phyloP scores from a whole-genome alignment of 2,113 vertebrate species.

The Kobus ellipsiprymnus region DNA sequence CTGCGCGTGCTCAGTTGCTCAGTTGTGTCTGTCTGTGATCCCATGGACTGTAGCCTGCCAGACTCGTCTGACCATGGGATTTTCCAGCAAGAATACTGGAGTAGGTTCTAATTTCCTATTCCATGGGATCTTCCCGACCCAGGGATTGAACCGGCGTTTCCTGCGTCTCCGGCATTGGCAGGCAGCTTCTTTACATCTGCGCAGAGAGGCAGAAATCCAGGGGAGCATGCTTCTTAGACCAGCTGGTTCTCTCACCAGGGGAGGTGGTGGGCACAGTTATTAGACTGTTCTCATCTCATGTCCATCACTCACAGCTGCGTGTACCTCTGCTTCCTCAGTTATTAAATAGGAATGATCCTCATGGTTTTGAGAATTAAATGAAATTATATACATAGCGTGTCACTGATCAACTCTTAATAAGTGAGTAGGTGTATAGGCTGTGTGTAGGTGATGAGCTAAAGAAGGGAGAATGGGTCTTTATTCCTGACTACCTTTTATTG shows the following conservation, averaged over 20 bases:
- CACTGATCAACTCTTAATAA: background rate
- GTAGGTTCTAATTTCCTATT: background rate
- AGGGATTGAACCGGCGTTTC: background rate
- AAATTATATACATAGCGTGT: background rate
- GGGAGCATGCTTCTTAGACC: background rate
- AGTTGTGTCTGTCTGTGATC: background rate
- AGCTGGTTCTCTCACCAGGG: background rate
- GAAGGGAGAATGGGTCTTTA: background rate
- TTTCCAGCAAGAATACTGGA: background rate
- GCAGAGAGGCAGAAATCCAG: background rate
- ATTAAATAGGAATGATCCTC: background rate
- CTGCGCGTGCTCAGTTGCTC: background rate
- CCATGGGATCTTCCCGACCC: background rate
- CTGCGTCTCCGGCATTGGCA: background rate
- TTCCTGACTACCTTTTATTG: background rate
- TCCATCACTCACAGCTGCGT: fast-evolving
- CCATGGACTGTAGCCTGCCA: background rate
- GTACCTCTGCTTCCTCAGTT: background rate
- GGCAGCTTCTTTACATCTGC: background rate
- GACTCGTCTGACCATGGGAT: background rate
- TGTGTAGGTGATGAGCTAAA: background rate
- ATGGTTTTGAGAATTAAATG: background rate
- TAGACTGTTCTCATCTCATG: too few relatives aligned
- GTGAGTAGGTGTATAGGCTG: background rate
- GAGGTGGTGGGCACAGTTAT: background rate